Evolutionary conservation across 2,113 vertebrate genomes (phyloP).

Genomic region (Caloenas nicobarica): DNA sequence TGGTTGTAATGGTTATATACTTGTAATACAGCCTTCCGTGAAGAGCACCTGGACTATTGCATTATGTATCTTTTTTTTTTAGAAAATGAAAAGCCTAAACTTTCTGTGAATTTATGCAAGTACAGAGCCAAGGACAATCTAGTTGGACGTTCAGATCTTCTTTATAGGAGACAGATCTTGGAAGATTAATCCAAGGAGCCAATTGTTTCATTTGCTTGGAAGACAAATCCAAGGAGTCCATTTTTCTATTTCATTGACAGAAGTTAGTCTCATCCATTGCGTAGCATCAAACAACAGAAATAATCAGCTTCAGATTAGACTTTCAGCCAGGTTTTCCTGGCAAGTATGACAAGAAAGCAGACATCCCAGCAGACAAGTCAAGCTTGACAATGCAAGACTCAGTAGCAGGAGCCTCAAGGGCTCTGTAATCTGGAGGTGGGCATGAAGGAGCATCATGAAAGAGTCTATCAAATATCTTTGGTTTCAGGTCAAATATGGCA

Average conservation of each 20-base stretch:
- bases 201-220: neutral
- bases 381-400: neutral
- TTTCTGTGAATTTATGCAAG: neutral
- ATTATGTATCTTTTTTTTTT: neutral
- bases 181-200: neutral
- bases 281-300: neutral
- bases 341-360: neutral
- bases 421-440: neutral
- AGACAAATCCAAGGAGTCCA: neutral
- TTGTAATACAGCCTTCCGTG: neutral
- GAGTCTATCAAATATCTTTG: neutral
- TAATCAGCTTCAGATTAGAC: neutral
- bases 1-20: neutral
- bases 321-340: neutral
- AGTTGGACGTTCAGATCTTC: neutral
- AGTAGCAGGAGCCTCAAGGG: neutral
- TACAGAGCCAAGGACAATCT: neutral
- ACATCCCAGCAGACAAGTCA: neutral
- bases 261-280: neutral
- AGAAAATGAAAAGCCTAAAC: neutral
- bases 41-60: neutral
- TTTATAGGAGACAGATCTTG: neutral
- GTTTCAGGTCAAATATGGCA: neutral
- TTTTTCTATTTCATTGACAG: neutral
- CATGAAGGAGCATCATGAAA: neutral